Evolutionary conservation across 2,888 invertebrate species (phyloP).

Genomic region (Octodonta nipae): DNA sequence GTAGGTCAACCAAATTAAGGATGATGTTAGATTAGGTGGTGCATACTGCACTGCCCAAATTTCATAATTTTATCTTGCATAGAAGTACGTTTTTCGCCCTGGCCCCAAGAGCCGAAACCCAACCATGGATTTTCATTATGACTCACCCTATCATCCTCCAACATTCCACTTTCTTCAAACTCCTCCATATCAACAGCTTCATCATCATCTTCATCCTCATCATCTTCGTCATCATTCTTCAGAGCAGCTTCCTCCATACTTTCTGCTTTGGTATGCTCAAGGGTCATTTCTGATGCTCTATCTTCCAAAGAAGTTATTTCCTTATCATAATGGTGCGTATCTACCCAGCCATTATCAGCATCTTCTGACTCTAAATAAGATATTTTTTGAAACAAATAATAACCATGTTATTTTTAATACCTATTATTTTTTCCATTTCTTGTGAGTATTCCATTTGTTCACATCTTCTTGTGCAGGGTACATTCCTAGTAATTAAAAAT

Average conservation of each 20-base stretch:
- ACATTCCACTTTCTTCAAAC: conserved; percentile 88
- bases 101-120: too few relatives aligned
- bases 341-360: conserved; percentile 91
- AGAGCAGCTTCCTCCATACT: conserved; percentile 37
- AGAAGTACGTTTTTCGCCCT: too few relatives aligned
- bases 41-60: too few relatives aligned
- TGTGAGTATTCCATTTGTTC: conserved; percentile 90
- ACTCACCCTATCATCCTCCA: conserved; percentile 83
- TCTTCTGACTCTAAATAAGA: conserved; percentile 59
- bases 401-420: too few relatives aligned
- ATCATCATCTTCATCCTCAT: conserved; percentile 79
- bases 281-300: conserved; percentile 73
- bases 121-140: too few relatives aligned
- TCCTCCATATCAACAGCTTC: conserved; percentile 96
- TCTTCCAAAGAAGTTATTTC: conserved; percentile 49
- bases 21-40: too few relatives aligned
- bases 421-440: conserved; percentile 77
- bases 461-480: conserved; percentile 90
- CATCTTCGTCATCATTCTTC: conserved; percentile 38
- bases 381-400: neutral
- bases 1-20: too few relatives aligned
- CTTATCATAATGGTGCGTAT: conserved; percentile 79
- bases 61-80: too few relatives aligned
- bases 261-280: conserved; percentile 50
- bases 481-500: conserved; percentile 91